Percentiles rank a stretch among this genome's conserved stretches.
phyloP scores from a whole-genome alignment of 2,888 invertebrate genomes.

The Labia minor region DNA sequence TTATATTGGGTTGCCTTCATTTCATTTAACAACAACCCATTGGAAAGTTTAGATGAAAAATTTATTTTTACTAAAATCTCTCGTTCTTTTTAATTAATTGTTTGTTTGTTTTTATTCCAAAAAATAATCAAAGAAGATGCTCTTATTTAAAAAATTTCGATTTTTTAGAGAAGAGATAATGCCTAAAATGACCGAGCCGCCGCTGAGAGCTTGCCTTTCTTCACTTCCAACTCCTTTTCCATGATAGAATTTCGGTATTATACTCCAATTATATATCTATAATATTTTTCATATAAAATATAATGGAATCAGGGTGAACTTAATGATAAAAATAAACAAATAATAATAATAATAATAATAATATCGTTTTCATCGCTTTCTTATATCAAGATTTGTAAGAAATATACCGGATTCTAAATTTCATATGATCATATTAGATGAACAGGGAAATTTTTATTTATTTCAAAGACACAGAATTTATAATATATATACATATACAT shows the following conservation, averaged over 20 bases:
- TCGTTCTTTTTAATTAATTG: neutral
- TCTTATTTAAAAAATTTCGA: no score
- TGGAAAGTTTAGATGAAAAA: neutral
- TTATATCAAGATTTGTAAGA: neutral
- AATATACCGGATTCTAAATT: no score
- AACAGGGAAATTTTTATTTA: neutral
- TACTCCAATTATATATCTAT: neutral
- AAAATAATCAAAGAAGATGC: neutral
- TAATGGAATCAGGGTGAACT: neutral
- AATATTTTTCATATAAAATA: neutral
- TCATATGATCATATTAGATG: neutral
- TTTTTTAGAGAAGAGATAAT: no score
- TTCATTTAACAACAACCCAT: neutral
- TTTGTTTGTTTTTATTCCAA: neutral
- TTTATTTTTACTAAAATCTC: neutral
- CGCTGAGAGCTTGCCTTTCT: slow-evolving; percentile 13
- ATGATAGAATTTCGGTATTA: neutral
- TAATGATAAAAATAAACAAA: neutral
- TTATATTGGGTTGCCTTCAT: no score
- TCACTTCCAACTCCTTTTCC: neutral
- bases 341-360: no score
- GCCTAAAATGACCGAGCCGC: neutral
- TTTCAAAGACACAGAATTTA: neutral
- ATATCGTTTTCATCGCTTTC: neutral
- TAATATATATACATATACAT: no score